phyloP scores from a whole-genome alignment of 2,113 vertebrate genomes.

The Orientallactaga bullata region DNA sequence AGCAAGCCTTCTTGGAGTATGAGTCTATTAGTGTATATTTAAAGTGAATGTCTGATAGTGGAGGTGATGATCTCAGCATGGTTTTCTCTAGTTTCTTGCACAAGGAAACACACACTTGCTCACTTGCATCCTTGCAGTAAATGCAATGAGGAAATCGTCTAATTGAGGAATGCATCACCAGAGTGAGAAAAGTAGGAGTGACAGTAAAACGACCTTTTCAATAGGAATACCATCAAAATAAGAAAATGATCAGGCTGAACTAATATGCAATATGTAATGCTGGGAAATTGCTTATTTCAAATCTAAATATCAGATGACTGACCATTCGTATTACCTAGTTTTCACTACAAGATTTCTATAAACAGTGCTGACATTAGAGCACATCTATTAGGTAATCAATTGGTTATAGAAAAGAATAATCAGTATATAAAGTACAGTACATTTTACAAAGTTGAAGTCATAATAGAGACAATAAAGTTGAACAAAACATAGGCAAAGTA shows the following conservation, averaged over 20 bases:
- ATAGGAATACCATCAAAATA: conserved; percentile 70
- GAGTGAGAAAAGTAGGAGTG: conserved; percentile 57
- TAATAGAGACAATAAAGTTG: conserved; percentile 66
- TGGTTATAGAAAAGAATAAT: conserved; percentile 79
- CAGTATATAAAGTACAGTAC: conserved; percentile 75
- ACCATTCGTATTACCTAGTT: conserved; percentile 79
- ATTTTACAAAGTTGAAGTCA: conserved; percentile 75
- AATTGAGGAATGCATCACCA: conserved; percentile 49
- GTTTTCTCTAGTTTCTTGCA: conserved; percentile 80
- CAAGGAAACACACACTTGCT: conserved; percentile 74
- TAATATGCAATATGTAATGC: conserved; percentile 68
- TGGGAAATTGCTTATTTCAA: conserved; percentile 75
- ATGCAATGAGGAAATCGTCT: conserved; percentile 68
- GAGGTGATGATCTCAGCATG: conserved; percentile 88
- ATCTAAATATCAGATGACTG: conserved; percentile 81
- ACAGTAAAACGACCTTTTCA: conserved; percentile 74
- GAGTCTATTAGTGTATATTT: conserved; percentile 89
- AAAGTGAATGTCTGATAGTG: conserved; percentile 83
- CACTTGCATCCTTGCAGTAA: conserved; percentile 67
- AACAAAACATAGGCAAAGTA: conserved; percentile 65
- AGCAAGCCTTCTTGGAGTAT: conserved; percentile 87
- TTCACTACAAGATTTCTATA: conserved; percentile 80
- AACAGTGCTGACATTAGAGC: conserved; percentile 81
- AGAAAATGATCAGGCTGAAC: conserved; percentile 61
- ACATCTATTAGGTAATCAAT: conserved; percentile 85